Evolutionary conservation across 2,797 vertebrate genomes (phyloP).

Genomic region (Typhlichthys subterraneus): DNA sequence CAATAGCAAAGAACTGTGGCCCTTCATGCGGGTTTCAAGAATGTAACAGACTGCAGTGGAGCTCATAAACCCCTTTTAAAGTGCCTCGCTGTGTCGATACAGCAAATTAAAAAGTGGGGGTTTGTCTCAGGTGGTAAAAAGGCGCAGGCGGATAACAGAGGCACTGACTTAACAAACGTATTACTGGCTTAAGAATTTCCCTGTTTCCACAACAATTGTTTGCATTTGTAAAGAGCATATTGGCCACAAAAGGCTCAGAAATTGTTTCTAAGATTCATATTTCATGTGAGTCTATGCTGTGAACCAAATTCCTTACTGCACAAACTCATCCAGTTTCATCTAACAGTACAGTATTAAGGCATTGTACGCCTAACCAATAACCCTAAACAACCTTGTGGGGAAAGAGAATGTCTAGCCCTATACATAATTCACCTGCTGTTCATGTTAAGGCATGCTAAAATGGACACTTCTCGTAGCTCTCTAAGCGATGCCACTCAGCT

Average conservation of each 20-base stretch:
- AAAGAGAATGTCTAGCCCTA: no score
- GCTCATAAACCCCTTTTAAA: conserved; percentile 47
- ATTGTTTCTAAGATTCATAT: neutral
- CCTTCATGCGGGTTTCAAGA: conserved; percentile 47
- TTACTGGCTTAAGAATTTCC: conserved; percentile 16
- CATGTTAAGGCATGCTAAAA: no score
- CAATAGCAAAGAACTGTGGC: conserved; percentile 19
- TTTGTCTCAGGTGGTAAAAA: conserved; percentile 45
- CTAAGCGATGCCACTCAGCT: conserved; percentile 5
- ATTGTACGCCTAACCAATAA: neutral
- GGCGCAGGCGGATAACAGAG: conserved; percentile 22
- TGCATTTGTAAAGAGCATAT: conserved; percentile 1
- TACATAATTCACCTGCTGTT: no score
- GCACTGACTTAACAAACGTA: conserved; percentile 24
- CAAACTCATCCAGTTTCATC: neutral
- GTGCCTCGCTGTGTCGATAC: conserved; percentile 30
- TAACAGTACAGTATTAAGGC: neutral
- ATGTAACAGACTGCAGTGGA: conserved; percentile 36
- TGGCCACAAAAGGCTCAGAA: neutral
- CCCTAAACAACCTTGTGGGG: no score
- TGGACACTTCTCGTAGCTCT: conserved; percentile 4
- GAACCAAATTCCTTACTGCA: neutral
- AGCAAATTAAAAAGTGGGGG: conserved; percentile 38
- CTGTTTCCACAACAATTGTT: conserved; percentile 11
- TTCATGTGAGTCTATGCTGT: neutral